These are phyloP conservation scores for Drosophila pseudotakahashii DNA, from an alignment of 2,888 invertebrate species.

Conservation along the genomic window DNA sequence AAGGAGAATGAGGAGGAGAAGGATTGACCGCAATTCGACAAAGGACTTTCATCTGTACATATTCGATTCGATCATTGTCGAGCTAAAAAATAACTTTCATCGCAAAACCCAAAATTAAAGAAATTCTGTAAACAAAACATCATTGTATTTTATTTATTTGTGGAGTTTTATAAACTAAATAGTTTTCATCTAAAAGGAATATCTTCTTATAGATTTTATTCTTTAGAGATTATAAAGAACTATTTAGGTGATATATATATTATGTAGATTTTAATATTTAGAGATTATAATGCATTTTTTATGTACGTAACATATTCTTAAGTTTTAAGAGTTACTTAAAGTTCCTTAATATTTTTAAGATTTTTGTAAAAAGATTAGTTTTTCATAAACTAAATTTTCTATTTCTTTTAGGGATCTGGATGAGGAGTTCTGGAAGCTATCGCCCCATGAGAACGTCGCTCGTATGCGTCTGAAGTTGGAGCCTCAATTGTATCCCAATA, in stretches of 20 bases:
- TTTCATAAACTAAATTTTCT: background rate
- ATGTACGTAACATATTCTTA: background rate
- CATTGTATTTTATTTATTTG: background rate
- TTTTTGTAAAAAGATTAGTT: background rate
- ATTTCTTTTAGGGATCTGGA: slow-evolving; percentile 79
- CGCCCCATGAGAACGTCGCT: slow-evolving; percentile 87
- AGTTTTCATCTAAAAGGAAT: background rate
- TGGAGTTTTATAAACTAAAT: background rate
- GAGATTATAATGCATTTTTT: background rate
- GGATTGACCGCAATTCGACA: slow-evolving; percentile 67
- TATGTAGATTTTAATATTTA: too few relatives aligned
- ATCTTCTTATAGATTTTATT: too few relatives aligned
- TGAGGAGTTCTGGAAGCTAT: slow-evolving; percentile 86
- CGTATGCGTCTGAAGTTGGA: slow-evolving; percentile 87
- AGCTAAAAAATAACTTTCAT: slow-evolving; percentile 80
- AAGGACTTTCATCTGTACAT: slow-evolving; percentile 84
- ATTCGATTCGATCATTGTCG: slow-evolving; percentile 81
- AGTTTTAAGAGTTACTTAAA: background rate
- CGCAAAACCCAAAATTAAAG: slow-evolving; percentile 64
- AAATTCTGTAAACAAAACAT: slow-evolving; percentile 22
- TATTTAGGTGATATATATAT: too few relatives aligned
- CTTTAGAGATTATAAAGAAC: too few relatives aligned
- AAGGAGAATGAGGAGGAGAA: slow-evolving; percentile 29
- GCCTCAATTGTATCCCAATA: slow-evolving; percentile 86
- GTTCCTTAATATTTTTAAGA: background rate